Percentiles rank a stretch among this genome's conserved stretches.
Evolutionary conservation across 2,113 vertebrate species (phyloP).

Genomic region (Sebastes schlegelii): DNA sequence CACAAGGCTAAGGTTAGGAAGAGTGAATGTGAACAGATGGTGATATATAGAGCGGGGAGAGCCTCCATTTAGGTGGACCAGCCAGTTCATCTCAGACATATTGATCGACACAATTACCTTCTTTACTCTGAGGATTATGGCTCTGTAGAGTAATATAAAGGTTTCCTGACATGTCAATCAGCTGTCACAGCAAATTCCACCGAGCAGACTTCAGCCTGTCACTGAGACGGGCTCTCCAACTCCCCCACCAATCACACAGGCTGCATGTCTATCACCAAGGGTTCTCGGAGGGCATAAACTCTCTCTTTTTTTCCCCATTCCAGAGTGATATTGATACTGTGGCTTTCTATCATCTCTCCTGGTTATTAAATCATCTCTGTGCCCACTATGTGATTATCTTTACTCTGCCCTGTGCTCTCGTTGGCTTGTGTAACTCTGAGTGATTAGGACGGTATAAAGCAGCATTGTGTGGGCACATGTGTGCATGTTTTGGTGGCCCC

Average conservation of each 20-base stretch:
- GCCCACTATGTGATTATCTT: conserved; percentile 15
- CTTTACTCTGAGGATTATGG: conserved; percentile 79
- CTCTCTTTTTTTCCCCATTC: conserved; percentile 12
- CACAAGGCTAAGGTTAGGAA: conserved; percentile 69
- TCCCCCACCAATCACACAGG: conserved; percentile 57
- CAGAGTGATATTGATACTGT: conserved; percentile 42
- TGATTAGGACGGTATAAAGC: conserved; percentile 23
- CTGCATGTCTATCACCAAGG: conserved; percentile 56
- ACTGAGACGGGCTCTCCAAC: conserved; percentile 62
- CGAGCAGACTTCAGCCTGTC: conserved; percentile 74
- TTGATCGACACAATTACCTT: conserved; percentile 81
- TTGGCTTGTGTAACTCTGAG: conserved; percentile 32
- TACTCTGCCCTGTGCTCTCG: conserved; percentile 23
- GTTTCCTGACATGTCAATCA: conserved; percentile 83
- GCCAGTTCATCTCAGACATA: conserved; percentile 77
- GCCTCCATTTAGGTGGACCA: conserved; percentile 65
- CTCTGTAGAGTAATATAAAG: conserved; percentile 84
- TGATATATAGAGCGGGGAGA: conserved; percentile 60
- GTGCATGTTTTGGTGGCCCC: conserved; percentile 34
- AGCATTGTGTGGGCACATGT: conserved; percentile 40
- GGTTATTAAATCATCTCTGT: conserved; percentile 35
- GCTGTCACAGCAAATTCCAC: conserved; percentile 78
- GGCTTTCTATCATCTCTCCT: conserved; percentile 23
- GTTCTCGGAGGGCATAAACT: conserved; percentile 55
- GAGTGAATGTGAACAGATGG: conserved; percentile 68